Percentiles rank a stretch among this genome's conserved stretches.
Conservation (phyloP, 2,888 invertebrate genomes). For the Pedicia rivosa region DNA sequence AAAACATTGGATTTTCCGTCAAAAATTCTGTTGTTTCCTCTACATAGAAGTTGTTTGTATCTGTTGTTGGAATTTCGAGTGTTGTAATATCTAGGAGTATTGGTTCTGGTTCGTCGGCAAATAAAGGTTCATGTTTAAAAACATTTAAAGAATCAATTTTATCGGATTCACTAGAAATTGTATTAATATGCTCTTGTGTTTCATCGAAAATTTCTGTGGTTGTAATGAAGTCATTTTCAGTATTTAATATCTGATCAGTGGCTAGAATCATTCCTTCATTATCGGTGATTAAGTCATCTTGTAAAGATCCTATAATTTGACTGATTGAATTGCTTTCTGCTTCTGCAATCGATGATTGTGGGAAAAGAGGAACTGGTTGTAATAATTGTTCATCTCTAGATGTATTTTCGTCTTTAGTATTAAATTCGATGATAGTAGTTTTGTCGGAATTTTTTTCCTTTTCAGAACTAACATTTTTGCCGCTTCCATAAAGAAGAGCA, state of each 20-base stretch:
- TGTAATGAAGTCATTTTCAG: not conserved
- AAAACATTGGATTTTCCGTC: not conserved
- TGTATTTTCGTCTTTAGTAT: too few species aligned
- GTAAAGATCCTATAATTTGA: constrained; percentile 10
- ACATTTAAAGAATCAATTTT: constrained; percentile 12
- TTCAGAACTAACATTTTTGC: too few species aligned
- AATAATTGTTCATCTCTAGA: too few species aligned
- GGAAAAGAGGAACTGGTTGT: too few species aligned
- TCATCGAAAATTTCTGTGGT: constrained; percentile 1
- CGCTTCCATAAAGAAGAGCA: too few species aligned
- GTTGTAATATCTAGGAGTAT: constrained; percentile 17
- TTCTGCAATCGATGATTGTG: too few species aligned
- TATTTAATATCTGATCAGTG: not conserved
- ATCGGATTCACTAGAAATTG: not conserved
- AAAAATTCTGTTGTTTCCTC: too few species aligned
- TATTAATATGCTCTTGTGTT: constrained; percentile 3
- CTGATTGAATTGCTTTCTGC: constrained; percentile 4
- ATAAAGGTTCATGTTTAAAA: constrained; percentile 20
- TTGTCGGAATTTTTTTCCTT: too few species aligned
- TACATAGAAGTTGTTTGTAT: constrained; percentile 1
- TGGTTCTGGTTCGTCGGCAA: constrained; percentile 20
- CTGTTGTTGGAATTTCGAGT: constrained; percentile 13
- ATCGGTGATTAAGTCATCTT: constrained; percentile 1
- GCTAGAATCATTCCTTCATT: not conserved
- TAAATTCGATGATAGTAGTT: too few species aligned